These are phyloP conservation scores for Sialia sialis DNA, from an alignment of 2,113 vertebrate genomes.

Conservation along the genomic window DNA sequence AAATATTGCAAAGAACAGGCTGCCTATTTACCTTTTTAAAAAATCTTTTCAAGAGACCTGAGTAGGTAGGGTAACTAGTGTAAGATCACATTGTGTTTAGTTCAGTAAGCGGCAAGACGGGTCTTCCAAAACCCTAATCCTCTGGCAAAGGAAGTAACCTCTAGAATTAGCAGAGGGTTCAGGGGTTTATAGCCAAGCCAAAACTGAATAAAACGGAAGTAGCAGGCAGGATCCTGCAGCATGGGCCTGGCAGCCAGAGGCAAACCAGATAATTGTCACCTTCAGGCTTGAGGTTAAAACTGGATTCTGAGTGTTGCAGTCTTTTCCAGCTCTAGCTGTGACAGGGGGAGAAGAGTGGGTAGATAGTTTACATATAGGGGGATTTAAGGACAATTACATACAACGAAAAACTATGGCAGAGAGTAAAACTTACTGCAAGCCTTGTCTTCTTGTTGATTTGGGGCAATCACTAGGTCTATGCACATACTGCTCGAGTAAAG, in stretches of 20 bases:
- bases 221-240: background rate
- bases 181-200: background rate
- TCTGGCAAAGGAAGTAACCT: background rate
- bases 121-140: background rate
- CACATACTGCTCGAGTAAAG: background rate
- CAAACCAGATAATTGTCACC: background rate
- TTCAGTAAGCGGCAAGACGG: background rate
- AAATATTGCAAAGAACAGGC: background rate
- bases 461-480: background rate
- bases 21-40: background rate
- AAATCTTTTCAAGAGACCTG: background rate
- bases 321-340: background rate
- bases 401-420: background rate
- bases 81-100: background rate
- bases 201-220: background rate
- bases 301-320: background rate
- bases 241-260: background rate
- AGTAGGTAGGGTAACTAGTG: background rate
- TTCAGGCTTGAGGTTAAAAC: background rate
- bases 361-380: background rate
- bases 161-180: background rate
- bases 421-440: background rate
- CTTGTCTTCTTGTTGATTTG: background rate
- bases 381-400: background rate
- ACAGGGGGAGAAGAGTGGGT: background rate